Evolutionary conservation across 2,797 vertebrate genomes (phyloP).

Genomic region (Telmatherina bonti): DNA sequence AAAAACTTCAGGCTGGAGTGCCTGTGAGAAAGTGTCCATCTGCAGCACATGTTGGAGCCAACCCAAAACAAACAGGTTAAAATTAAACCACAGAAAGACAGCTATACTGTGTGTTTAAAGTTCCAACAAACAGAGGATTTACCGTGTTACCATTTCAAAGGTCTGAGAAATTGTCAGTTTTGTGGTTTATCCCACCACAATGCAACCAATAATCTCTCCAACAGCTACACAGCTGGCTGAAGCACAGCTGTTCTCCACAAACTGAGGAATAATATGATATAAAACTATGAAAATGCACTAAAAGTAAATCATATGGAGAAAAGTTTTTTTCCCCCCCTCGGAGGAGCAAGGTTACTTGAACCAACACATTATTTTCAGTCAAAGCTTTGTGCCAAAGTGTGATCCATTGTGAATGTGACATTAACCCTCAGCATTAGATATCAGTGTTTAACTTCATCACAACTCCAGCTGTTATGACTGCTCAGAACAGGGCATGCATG

Average conservation of each 20-base stretch:
- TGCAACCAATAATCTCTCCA: conserved; percentile 52
- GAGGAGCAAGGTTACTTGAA: not conserved
- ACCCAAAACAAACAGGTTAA: conserved; percentile 86
- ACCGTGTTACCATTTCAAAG: conserved; percentile 70
- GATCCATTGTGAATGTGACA: not conserved
- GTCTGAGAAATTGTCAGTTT: conserved; percentile 67
- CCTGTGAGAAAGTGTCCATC: conserved; percentile 81
- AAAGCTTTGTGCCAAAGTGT: conserved; percentile 1
- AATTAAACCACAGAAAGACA: conserved; percentile 81
- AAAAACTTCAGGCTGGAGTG: conserved; percentile 52
- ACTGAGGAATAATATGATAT: conserved; percentile 14
- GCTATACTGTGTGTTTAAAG: conserved; percentile 72
- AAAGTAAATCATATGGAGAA: not conserved
- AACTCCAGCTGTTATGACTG: not conserved
- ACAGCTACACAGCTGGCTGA: conserved; percentile 36
- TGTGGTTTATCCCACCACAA: conserved; percentile 64
- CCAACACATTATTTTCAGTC: not conserved
- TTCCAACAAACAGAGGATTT: conserved; percentile 75
- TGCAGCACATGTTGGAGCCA: conserved; percentile 72
- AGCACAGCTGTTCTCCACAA: conserved; percentile 24
- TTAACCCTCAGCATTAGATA: not conserved
- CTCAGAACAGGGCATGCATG: not conserved
- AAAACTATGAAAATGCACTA: conserved; percentile 3
- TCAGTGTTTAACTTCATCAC: not conserved
- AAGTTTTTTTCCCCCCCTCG: not conserved